These are phyloP conservation scores for Drosophila tsacasi DNA, from an alignment of 1,140 invertebrate genomes.

Conservation along the genomic window DNA sequence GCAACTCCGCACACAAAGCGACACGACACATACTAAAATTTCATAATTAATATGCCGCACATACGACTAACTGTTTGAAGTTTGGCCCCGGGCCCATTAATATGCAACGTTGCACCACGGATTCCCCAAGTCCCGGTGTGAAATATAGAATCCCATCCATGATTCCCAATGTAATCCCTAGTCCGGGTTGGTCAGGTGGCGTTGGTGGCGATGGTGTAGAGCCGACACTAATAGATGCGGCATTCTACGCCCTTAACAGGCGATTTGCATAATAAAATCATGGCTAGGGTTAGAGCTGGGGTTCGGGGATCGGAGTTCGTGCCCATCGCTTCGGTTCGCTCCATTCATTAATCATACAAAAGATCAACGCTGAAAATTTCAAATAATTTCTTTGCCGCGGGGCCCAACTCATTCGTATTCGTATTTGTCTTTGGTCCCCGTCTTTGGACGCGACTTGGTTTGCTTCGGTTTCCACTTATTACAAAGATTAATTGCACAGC, in stretches of 20 bases:
- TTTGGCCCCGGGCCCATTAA: constrained; percentile 55
- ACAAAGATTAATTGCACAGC: constrained; percentile 79
- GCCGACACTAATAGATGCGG: constrained; percentile 76
- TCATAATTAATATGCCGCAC: constrained; percentile 80
- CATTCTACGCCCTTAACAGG: constrained; percentile 71
- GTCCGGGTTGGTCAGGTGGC: constrained; percentile 35
- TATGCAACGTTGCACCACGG: constrained; percentile 52
- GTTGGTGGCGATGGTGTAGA: constrained; percentile 30
- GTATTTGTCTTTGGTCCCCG: constrained; percentile 48
- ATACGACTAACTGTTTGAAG: constrained; percentile 69
- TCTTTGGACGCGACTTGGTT: constrained; percentile 11
- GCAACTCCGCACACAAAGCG: constrained; percentile 41
- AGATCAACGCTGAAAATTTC: constrained; percentile 73
- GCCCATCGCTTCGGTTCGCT: constrained; percentile 42
- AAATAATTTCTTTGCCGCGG: constrained; percentile 61
- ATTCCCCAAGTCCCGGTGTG: constrained; percentile 29
- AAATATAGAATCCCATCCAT: constrained; percentile 23
- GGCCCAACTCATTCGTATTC: constrained; percentile 38
- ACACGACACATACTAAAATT: constrained; percentile 57
- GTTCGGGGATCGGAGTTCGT: constrained; percentile 22
- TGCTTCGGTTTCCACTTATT: constrained; percentile 77
- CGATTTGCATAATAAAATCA: constrained; percentile 74
- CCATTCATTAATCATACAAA: constrained; percentile 78
- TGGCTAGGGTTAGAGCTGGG: background rate
- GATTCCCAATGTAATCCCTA: constrained; percentile 20